phyloP scores from a whole-genome alignment of 2,797 vertebrate genomes.

The Ciconia nigra region DNA sequence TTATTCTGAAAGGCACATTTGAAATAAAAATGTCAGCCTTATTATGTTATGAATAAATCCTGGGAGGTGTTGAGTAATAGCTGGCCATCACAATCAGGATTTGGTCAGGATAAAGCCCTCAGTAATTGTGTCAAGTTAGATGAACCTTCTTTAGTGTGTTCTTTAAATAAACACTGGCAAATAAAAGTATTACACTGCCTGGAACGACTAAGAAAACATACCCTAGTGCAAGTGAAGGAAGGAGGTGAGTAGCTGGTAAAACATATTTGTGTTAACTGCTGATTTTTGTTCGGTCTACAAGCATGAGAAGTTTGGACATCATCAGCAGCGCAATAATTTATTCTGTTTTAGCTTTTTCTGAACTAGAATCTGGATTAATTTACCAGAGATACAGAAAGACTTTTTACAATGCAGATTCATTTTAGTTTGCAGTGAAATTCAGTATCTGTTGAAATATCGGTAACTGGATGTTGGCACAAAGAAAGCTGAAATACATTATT shows the following conservation, averaged over 20 bases:
- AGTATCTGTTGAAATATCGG: background rate
- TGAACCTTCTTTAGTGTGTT: background rate
- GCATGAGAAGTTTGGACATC: background rate
- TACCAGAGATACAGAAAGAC: background rate
- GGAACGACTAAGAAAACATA: background rate
- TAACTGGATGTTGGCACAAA: background rate
- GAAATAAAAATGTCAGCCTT: background rate
- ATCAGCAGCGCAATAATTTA: background rate
- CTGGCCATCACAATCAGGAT: background rate
- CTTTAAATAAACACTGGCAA: background rate
- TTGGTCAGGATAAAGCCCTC: background rate
- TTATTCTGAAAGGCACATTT: background rate
- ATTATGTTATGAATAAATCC: background rate
- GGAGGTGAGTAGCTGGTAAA: background rate
- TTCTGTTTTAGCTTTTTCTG: background rate
- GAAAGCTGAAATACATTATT: slow-evolving; percentile 28
- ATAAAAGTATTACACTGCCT: background rate
- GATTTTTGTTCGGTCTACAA: background rate
- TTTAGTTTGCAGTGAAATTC: background rate
- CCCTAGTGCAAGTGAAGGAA: background rate
- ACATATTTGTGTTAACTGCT: background rate
- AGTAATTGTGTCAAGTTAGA: background rate
- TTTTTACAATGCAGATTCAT: background rate
- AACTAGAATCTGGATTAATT: background rate
- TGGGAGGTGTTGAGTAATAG: background rate